Percentiles rank a stretch among this genome's conserved stretches.
phyloP scores from a whole-genome alignment of 2,888 invertebrate species.

The Tiliacea citrago region DNA sequence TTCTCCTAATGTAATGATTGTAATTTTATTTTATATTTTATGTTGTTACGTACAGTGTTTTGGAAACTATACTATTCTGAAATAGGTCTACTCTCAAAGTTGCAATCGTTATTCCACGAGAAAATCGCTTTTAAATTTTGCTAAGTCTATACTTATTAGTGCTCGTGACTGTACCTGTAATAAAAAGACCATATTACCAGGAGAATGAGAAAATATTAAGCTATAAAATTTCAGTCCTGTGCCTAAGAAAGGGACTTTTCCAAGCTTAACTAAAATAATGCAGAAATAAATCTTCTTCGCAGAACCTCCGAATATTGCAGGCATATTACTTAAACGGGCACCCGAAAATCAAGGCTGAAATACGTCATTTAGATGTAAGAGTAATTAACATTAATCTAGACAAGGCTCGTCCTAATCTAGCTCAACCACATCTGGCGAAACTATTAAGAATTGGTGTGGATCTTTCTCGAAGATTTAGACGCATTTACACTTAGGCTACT shows the following conservation, averaged over 20 bases:
- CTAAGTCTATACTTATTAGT: too few relatives aligned
- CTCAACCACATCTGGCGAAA: conserved; percentile 36
- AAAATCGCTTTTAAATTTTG: too few relatives aligned
- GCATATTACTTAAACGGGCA: not conserved
- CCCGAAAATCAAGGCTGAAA: conserved; percentile 14
- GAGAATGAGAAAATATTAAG: not conserved
- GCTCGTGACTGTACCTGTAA: too few relatives aligned
- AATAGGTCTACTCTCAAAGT: too few relatives aligned
- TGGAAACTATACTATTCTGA: too few relatives aligned
- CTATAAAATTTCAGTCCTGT: not conserved
- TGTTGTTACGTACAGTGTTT: too few relatives aligned
- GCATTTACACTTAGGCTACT: conserved; percentile 3
- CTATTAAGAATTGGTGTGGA: conserved; percentile 34
- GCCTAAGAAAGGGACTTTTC: not conserved
- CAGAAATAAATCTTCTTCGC: not conserved
- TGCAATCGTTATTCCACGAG: too few relatives aligned
- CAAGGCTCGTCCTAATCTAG: conserved; percentile 18
- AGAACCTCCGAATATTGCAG: not conserved
- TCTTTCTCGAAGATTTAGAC: conserved; percentile 23
- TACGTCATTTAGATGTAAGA: conserved; percentile 4
- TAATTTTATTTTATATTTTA: too few relatives aligned
- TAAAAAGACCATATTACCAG: not conserved
- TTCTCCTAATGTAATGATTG: too few relatives aligned
- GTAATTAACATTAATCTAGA: conserved; percentile 42
- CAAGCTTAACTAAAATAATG: conserved; percentile 4